Percentiles rank a stretch among this genome's conserved stretches.
These are phyloP conservation scores for Loriculus beryllinus DNA, from an alignment of 2,797 vertebrate species.

Conservation along the genomic window DNA sequence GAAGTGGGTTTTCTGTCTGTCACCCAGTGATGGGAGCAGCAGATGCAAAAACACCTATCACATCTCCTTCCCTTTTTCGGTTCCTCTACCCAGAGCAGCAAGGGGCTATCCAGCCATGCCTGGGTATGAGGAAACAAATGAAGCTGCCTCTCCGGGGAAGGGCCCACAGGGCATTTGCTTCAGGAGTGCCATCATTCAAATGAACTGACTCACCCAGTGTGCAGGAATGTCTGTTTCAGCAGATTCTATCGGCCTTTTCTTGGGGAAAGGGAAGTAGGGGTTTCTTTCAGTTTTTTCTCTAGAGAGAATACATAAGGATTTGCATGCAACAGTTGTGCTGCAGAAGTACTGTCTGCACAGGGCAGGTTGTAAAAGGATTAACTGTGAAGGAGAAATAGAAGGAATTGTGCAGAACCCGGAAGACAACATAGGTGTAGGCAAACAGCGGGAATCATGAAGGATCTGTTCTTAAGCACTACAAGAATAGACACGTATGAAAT, in stretches of 20 bases:
- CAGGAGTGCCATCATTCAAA: not conserved
- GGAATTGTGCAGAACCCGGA: not conserved
- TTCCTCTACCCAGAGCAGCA: not conserved
- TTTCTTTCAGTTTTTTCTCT: not conserved
- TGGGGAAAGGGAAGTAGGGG: not conserved
- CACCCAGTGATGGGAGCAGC: not conserved
- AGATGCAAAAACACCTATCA: not conserved
- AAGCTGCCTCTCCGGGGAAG: not conserved
- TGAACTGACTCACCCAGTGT: not conserved
- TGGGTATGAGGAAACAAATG: not conserved
- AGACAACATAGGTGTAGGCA: not conserved
- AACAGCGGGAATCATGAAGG: not conserved
- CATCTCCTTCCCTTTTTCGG: not conserved
- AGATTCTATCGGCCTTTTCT: not conserved
- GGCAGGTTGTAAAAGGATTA: not conserved
- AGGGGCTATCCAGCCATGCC: not conserved
- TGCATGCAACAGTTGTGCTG: not conserved
- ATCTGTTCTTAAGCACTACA: not conserved
- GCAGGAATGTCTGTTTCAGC: not conserved
- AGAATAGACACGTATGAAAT: not conserved
- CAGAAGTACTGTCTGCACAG: not conserved
- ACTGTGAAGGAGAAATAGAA: not conserved
- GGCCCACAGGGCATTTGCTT: fast-evolving
- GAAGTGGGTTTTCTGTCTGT: not conserved
- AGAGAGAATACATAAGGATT: not conserved